A percentile compares a stretch with the other conserved stretches of the same genome.
phyloP scores from a whole-genome alignment of 2,113 vertebrate species.

The Gorilla gorilla region DNA sequence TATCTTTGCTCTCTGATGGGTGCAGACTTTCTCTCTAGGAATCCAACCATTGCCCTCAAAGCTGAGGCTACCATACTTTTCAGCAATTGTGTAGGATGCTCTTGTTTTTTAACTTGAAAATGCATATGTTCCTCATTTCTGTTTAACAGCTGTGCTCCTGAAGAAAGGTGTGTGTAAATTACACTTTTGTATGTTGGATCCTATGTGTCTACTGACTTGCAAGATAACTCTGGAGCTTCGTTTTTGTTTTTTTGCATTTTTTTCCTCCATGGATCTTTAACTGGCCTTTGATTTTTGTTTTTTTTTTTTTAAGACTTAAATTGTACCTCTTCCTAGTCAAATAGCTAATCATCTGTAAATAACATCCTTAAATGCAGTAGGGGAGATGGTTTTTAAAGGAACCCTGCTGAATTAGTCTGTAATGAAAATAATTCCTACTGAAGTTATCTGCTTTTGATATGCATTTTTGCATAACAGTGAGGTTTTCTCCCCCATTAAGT shows the following conservation, averaged over 20 bases:
- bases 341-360: slow-evolving; percentile 61
- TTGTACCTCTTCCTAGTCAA: slow-evolving; percentile 21
- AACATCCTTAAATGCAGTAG: slow-evolving; percentile 31
- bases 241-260: neutral
- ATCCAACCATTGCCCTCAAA: neutral
- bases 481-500: neutral
- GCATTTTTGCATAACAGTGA: slow-evolving; percentile 43
- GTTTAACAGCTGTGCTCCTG: neutral
- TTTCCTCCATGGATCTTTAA: neutral
- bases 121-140: neutral
- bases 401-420: slow-evolving; percentile 42
- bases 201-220: neutral
- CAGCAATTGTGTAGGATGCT: neutral
- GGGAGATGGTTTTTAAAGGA: slow-evolving; percentile 43
- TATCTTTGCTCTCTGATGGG: neutral
- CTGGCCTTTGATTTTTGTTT: neutral
- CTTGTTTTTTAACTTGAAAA: neutral
- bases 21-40: neutral
- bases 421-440: slow-evolving; percentile 55
- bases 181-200: neutral
- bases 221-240: neutral
- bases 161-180: neutral
- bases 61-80: neutral
- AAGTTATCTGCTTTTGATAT: slow-evolving; percentile 45
- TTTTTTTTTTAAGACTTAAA: neutral